These are phyloP conservation scores for Drosophila truncata DNA, from an alignment of 1,140 invertebrate species.

Conservation along the genomic window DNA sequence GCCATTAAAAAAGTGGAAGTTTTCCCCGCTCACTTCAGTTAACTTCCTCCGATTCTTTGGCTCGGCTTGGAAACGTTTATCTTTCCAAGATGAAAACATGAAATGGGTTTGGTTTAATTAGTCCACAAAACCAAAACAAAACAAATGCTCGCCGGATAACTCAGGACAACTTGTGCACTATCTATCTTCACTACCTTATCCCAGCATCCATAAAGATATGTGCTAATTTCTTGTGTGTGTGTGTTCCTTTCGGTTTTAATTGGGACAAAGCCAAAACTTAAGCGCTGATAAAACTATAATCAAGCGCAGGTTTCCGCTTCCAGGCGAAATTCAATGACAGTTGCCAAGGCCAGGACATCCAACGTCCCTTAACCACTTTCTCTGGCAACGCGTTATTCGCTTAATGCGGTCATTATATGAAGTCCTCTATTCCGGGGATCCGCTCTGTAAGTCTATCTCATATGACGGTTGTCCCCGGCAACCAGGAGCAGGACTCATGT, in stretches of 20 bases:
- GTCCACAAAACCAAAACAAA: constrained; percentile 61
- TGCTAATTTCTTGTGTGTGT: constrained; percentile 15
- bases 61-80: constrained; percentile 55
- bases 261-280: constrained; percentile 53
- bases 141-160: constrained; percentile 50
- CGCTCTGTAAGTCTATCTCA: constrained; percentile 56
- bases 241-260: constrained; percentile 34
- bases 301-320: constrained; percentile 38
- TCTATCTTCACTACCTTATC: constrained; percentile 29
- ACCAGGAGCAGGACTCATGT: constrained; percentile 19
- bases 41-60: constrained; percentile 16
- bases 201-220: constrained; percentile 37
- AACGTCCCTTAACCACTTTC: constrained; percentile 3
- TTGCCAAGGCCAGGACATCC: constrained; percentile 35
- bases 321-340: constrained; percentile 64
- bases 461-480: constrained; percentile 52
- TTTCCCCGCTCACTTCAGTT: constrained; percentile 21
- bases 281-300: constrained; percentile 60
- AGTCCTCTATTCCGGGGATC: constrained; percentile 43
- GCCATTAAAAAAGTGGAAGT: constrained; percentile 70
- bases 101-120: constrained; percentile 80
- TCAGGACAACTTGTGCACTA: constrained; percentile 39
- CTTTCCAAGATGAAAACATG: constrained; percentile 55
- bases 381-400: constrained; percentile 52
- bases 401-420: constrained; percentile 75